Conservation (phyloP, 2,888 invertebrate species). For the Branchipolynoe longqiensis region DNA sequence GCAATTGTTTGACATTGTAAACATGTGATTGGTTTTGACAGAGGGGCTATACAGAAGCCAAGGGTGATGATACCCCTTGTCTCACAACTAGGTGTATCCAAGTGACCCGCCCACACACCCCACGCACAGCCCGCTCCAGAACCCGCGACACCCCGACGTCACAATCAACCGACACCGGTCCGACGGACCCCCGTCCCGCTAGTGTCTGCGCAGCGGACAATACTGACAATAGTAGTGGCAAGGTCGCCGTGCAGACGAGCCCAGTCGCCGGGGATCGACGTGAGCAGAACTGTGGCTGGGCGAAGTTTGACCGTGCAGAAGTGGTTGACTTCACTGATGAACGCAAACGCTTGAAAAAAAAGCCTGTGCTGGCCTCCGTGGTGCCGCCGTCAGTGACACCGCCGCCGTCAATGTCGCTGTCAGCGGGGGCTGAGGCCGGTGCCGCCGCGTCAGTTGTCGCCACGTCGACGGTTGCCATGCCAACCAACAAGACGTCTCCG, state of each 20-base stretch:
- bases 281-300: too few relatives aligned
- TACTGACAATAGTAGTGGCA: too few relatives aligned
- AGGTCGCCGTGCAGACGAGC: too few relatives aligned
- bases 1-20: too few relatives aligned
- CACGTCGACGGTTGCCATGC: background rate
- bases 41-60: background rate
- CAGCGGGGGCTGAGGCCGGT: background rate
- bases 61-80: constrained; percentile 21
- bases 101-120: background rate
- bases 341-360: background rate
- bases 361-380: too few relatives aligned
- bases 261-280: too few relatives aligned
- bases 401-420: background rate
- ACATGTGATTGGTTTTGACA: constrained; percentile 39
- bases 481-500: constrained; percentile 13
- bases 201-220: too few relatives aligned
- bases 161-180: background rate
- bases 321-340: constrained; percentile 37
- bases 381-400: background rate
- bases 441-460: background rate
- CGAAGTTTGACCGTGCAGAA: background rate
- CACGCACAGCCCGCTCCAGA: background rate
- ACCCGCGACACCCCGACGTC: background rate
- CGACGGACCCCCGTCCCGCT: too few relatives aligned
- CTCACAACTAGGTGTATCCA: constrained; percentile 30